Conservation (phyloP, 2,888 invertebrate species). For the Leptopilina drosophilae region DNA sequence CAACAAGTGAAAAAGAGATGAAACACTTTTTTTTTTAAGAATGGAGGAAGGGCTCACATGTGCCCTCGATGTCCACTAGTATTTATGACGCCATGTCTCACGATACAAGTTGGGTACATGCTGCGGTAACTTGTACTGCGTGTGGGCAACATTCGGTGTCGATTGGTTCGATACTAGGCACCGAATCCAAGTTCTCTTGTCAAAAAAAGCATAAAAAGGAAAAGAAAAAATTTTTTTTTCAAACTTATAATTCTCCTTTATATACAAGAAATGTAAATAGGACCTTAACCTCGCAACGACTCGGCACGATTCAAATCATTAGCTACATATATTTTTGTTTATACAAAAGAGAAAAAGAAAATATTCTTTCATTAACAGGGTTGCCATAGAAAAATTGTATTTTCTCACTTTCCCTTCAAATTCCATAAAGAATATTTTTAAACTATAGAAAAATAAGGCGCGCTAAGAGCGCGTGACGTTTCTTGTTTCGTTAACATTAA, state of each 20-base stretch:
- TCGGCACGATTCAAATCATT: background rate
- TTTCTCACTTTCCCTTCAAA: too few relatives aligned
- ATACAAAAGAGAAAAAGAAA: too few relatives aligned
- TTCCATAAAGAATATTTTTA: too few relatives aligned
- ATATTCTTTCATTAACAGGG: too few relatives aligned
- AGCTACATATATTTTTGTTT: too few relatives aligned
- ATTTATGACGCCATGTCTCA: conserved; percentile 60
- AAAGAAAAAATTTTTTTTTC: background rate
- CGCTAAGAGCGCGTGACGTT: too few relatives aligned
- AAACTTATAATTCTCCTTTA: background rate
- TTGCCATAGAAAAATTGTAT: too few relatives aligned
- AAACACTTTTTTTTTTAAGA: too few relatives aligned
- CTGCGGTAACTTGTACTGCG: conserved; percentile 40
- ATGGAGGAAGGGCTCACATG: conserved; percentile 45
- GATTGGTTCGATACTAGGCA: conserved; percentile 17
- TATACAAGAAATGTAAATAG: background rate
- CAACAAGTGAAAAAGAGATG: conserved; percentile 9
- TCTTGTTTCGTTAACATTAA: too few relatives aligned
- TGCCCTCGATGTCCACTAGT: conserved; percentile 54
- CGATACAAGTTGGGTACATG: conserved; percentile 56
- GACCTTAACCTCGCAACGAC: background rate
- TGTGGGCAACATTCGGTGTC: conserved; percentile 37
- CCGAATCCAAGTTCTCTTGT: background rate
- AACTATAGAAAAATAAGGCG: too few relatives aligned
- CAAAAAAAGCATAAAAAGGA: background rate